Evolutionary conservation across 2,113 vertebrate genomes (phyloP).

Genomic region (Lichenostomus cassidix): DNA sequence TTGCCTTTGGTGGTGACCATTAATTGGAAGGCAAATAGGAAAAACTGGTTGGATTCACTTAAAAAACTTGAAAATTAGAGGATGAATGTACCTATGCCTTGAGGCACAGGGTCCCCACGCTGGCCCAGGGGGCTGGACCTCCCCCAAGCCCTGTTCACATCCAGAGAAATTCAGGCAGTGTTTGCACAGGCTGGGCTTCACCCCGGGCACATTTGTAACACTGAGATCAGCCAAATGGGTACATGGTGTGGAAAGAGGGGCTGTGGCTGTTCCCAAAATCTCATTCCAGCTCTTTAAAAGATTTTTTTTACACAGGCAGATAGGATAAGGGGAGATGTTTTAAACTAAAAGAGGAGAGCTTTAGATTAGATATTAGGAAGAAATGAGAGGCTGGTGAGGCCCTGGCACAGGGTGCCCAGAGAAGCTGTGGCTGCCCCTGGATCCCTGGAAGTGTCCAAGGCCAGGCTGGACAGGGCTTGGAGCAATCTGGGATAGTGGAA

Average conservation of each 20-base stretch:
- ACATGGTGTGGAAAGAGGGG: neutral
- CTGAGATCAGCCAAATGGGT: neutral
- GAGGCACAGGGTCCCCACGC: neutral
- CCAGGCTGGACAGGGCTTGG: neutral
- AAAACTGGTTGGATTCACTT: constrained; percentile 56
- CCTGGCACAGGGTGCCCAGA: neutral
- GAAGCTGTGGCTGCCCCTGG: neutral
- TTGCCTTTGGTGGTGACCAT: neutral
- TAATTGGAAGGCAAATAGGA: constrained; percentile 42
- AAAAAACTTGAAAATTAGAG: constrained; percentile 43
- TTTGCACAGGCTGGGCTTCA: neutral
- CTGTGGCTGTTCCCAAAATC: neutral
- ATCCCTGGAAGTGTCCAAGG: neutral
- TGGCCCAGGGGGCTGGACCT: neutral
- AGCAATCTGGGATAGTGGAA: neutral
- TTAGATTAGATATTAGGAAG: neutral
- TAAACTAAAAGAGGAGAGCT: neutral
- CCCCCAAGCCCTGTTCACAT: rapidly evolving
- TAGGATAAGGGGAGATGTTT: neutral
- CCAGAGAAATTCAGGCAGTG: neutral
- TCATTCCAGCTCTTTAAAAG: neutral
- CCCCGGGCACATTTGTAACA: neutral
- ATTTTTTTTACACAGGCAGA: neutral
- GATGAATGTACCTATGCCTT: neutral
- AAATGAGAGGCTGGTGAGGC: neutral